phyloP scores from a whole-genome alignment of 92 coral and sea anemone genomes.

The Diadumene lineata region DNA sequence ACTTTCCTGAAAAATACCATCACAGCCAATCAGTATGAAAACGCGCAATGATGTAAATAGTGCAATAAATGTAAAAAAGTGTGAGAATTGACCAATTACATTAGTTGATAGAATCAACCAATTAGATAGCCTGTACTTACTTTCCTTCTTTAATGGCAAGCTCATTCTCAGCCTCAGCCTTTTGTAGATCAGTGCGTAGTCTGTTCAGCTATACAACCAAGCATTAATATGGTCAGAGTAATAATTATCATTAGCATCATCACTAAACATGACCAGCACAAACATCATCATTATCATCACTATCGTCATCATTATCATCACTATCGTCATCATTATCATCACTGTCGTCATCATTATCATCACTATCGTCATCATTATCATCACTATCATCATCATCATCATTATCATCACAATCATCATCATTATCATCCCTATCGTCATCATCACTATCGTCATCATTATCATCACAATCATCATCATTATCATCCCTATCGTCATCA shows the following conservation, averaged over 20 bases:
- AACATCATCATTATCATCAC: not conserved
- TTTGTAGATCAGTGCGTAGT: constrained; percentile 74
- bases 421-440: not conserved
- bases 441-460: not conserved
- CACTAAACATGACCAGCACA: not conserved
- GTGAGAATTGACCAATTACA: not conserved
- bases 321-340: not conserved
- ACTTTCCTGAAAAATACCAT: constrained; percentile 51
- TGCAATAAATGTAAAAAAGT: not conserved
- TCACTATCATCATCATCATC: not conserved
- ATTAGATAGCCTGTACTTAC: constrained; percentile 29
- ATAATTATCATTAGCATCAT: not conserved
- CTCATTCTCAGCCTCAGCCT: constrained; percentile 80
- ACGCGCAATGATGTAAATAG: not conserved
- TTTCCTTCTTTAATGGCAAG: constrained; percentile 89
- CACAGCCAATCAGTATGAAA: not conserved
- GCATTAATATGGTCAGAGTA: not conserved
- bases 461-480: not conserved
- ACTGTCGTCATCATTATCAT: not conserved
- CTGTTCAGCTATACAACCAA: constrained; percentile 53
- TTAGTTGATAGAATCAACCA: not conserved
- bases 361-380: not conserved
- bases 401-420: not conserved
- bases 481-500: not conserved
- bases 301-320: not conserved